These are phyloP conservation scores for Enteromius mattozi DNA, from an alignment of 2,797 vertebrate genomes.

Conservation along the genomic window DNA sequence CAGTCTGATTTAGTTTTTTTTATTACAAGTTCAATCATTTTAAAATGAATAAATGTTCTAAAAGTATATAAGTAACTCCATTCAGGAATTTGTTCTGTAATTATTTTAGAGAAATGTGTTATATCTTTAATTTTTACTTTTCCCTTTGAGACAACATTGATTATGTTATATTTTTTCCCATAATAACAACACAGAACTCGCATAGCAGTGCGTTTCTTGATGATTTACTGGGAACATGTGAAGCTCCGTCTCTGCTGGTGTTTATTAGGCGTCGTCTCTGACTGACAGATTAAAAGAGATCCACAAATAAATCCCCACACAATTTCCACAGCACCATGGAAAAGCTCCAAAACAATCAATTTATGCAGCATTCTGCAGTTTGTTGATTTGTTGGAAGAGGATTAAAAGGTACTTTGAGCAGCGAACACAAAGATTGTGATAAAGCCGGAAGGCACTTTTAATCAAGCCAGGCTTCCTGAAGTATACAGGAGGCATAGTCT, in stretches of 20 bases:
- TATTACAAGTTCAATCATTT: neutral
- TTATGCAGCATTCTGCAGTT: slow-evolving; percentile 61
- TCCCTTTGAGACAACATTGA: neutral
- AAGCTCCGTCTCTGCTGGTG: slow-evolving; percentile 53
- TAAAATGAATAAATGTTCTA: neutral
- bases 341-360: slow-evolving; percentile 59
- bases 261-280: slow-evolving; percentile 58
- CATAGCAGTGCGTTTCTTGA: neutral
- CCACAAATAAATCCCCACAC: slow-evolving; percentile 63
- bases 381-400: slow-evolving; percentile 59
- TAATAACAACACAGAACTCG: slow-evolving; percentile 20
- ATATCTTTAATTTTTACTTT: neutral
- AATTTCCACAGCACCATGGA: slow-evolving; percentile 52
- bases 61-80: neutral
- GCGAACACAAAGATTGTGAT: slow-evolving; percentile 45
- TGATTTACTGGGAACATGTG: slow-evolving; percentile 26
- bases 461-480: slow-evolving; percentile 53
- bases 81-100: neutral
- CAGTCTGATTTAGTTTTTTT: neutral
- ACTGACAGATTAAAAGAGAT: slow-evolving; percentile 62
- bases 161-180: neutral
- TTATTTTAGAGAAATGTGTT: neutral
- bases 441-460: slow-evolving; percentile 52
- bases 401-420: slow-evolving; percentile 54
- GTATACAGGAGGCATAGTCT: slow-evolving; percentile 49